A percentile compares a stretch with the other conserved stretches of the same genome.
phyloP scores from a whole-genome alignment of 2,888 invertebrate species.

The Tenthredo notha region DNA sequence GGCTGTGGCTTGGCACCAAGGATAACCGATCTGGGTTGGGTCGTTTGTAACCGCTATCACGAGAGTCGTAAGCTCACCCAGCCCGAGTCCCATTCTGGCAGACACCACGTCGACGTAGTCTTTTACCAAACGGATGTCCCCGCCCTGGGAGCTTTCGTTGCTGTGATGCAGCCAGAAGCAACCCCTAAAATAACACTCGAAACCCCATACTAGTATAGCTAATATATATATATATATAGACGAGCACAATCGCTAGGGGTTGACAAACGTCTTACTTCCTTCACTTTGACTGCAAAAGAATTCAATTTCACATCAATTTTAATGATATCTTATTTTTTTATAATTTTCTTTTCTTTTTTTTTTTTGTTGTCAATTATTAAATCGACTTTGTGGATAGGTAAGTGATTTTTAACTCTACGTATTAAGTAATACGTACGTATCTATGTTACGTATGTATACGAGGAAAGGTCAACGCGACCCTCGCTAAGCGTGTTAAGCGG shows the following conservation, averaged over 20 bases:
- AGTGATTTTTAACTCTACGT: neutral
- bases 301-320: slow-evolving; percentile 27
- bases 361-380: neutral
- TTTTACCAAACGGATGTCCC: slow-evolving; percentile 31
- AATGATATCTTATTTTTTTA: neutral
- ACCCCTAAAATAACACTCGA: slow-evolving; percentile 11
- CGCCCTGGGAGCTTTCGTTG: slow-evolving; percentile 8
- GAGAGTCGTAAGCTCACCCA: slow-evolving; percentile 53
- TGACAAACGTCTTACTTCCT: slow-evolving; percentile 49
- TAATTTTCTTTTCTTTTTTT: neutral
- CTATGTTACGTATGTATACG: neutral
- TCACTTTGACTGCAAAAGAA: neutral
- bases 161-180: slow-evolving; percentile 33
- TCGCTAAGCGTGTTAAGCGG: slow-evolving; percentile 37
- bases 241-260: neutral
- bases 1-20: slow-evolving; percentile 54
- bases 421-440: neutral
- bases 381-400: neutral
- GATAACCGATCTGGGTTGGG: slow-evolving; percentile 52
- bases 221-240: neutral
- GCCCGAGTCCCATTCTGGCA: slow-evolving; percentile 41
- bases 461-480: slow-evolving; percentile 30
- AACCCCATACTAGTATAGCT: neutral
- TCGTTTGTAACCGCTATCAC: slow-evolving; percentile 56
- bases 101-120: slow-evolving; percentile 48